Percentiles rank a stretch among this genome's conserved stretches.
Conservation (phyloP, 2,797 vertebrate species). For the Ptychadena robeensis region DNA sequence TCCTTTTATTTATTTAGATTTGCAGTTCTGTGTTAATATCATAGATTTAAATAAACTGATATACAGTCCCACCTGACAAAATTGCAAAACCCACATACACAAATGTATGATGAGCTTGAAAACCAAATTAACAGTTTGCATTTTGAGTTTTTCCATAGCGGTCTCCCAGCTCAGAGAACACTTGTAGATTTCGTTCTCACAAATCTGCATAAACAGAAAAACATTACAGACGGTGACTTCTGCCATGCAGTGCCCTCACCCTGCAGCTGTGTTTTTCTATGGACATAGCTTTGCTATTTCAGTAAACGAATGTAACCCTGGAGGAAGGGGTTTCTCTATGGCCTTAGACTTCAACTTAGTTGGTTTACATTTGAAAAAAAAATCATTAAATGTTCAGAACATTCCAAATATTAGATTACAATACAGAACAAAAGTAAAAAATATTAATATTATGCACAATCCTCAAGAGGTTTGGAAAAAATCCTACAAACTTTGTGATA, state of each 20-base stretch:
- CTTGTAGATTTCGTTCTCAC: not conserved
- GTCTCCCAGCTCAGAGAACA: not conserved
- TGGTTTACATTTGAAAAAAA: conserved; percentile 26
- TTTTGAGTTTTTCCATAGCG: not conserved
- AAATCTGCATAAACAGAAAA: conserved; percentile 22
- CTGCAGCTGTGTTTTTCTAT: conserved; percentile 46
- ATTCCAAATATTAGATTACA: not conserved
- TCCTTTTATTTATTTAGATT: no score
- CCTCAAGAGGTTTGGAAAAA: no score
- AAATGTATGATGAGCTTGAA: not conserved
- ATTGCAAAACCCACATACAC: no score
- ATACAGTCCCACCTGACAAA: no score
- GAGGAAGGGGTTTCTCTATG: not conserved
- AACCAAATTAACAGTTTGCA: not conserved
- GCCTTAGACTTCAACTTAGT: not conserved
- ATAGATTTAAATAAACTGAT: no score
- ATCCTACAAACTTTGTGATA: no score
- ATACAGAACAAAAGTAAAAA: no score
- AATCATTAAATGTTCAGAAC: not conserved
- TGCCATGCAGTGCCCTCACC: not conserved
- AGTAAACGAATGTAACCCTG: conserved; percentile 11
- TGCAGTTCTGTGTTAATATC: no score
- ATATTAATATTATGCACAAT: no score
- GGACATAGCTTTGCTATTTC: not conserved
- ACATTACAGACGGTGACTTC: not conserved